These are phyloP conservation scores for Ectemnius cavifrons DNA, from an alignment of 2,888 invertebrate genomes.

Conservation along the genomic window DNA sequence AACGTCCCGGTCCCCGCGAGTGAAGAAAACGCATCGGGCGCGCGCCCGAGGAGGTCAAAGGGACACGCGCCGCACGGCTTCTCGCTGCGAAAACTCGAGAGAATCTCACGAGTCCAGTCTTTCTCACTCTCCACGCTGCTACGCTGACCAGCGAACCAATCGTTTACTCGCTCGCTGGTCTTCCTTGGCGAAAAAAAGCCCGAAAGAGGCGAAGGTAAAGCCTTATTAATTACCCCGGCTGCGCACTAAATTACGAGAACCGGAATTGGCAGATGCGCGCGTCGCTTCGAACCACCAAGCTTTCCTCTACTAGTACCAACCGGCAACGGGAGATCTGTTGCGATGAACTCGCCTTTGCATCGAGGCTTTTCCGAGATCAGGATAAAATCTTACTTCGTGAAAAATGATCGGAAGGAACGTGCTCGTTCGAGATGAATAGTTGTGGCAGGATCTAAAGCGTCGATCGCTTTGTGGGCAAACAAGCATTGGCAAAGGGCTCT, in stretches of 20 bases:
- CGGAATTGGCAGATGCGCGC: conserved; percentile 10
- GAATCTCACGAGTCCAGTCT: conserved; percentile 29
- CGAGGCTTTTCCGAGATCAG: background rate
- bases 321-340: too few species aligned
- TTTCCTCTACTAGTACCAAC: background rate
- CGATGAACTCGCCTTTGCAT: background rate
- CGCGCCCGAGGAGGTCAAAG: conserved; percentile 51
- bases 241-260: conserved; percentile 5
- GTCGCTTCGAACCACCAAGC: background rate
- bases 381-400: background rate
- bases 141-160: background rate
- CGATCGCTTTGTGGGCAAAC: conserved; percentile 68
- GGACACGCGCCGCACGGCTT: conserved; percentile 44
- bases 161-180: background rate
- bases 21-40: conserved; percentile 48
- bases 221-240: conserved; percentile 39
- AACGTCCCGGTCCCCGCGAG: conserved; percentile 41
- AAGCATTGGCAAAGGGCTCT: conserved; percentile 63
- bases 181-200: conserved; percentile 6
- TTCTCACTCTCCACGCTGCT: conserved; percentile 5
- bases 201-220: conserved; percentile 8
- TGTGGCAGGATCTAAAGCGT: conserved; percentile 4
- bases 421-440: background rate
- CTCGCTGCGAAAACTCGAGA: conserved; percentile 46
- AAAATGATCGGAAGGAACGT: conserved; percentile 8